phyloP scores from a whole-genome alignment of 2,113 vertebrate genomes.

The Pseudorasbora parva region DNA sequence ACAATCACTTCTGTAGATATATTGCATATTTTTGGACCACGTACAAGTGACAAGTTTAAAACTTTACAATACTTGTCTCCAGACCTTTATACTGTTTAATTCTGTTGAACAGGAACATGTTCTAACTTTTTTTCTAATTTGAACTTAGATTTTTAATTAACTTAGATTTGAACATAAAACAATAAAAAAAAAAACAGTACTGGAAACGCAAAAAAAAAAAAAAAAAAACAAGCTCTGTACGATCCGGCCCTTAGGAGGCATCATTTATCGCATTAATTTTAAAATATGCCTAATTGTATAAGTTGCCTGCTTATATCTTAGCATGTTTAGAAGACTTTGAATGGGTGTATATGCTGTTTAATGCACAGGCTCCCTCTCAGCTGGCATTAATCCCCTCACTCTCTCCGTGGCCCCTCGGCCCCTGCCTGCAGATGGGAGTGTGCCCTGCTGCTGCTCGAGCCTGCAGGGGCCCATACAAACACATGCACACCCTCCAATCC shows the following conservation, averaged over 20 bases:
- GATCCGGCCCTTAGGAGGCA: not conserved
- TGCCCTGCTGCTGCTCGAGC: slow-evolving; percentile 57
- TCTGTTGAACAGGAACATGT: not conserved
- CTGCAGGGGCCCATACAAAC: slow-evolving; percentile 41
- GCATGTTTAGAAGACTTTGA: slow-evolving; percentile 6
- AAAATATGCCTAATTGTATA: not conserved
- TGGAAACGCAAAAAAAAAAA: not conserved
- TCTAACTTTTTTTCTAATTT: not conserved
- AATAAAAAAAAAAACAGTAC: not conserved
- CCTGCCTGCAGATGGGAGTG: slow-evolving; percentile 57
- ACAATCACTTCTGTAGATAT: not conserved
- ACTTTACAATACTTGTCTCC: not conserved
- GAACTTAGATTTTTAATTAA: too few species aligned
- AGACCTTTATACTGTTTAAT: not conserved
- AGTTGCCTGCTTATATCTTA: not conserved
- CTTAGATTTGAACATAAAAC: too few species aligned
- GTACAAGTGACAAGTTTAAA: not conserved
- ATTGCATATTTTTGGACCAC: not conserved
- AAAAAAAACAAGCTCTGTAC: not conserved
- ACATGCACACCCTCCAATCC: slow-evolving; percentile 38
- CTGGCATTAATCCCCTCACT: slow-evolving; percentile 40
- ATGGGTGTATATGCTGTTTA: slow-evolving; percentile 19
- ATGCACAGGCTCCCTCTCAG: slow-evolving; percentile 37
- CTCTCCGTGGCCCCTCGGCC: slow-evolving; percentile 30
- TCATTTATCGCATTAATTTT: not conserved